Base-by-base conservation (phyloP, 1,140 invertebrate species). In the Helicoverpa armigera region DNA sequence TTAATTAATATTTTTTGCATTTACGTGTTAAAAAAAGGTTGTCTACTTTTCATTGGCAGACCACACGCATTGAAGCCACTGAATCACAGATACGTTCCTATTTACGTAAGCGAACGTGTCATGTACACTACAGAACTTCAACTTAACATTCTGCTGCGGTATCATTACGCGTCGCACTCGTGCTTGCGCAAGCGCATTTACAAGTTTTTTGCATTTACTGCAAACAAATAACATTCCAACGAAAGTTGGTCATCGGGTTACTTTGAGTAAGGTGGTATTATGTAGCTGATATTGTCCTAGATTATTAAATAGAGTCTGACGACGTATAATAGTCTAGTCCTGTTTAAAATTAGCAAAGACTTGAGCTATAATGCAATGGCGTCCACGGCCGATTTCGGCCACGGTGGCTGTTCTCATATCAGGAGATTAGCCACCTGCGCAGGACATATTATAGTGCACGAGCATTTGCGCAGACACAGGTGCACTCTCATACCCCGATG, bases 171-270 rank as follows among this genome's bases (percentile, higher is more conserved):
- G 50, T 72, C 54, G 69, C 69, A 53, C 31, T 72, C 65, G 16
- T 9, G 23, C 31, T 72, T 72, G 69, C 69, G 69, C 7, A 72
- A 72, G 50, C 50, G 69, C 50, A 61, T 61, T 61, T 61, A 61
- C 58, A 72, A 43, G 69, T 72, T 72, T 65, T 72, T 72, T 72
- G 69, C 50, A 53, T 72, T 72, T 54, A 29, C 23, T n/a, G 50
- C 69, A 54, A 51, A 54, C 50, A 53, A 72, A 70, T 70, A 70
- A 72, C 69, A 72, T 54, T 54, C 69, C 50, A 53, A 14, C 4
- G 67, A 51, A 70, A 70, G 48, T 70, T 53, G 67, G 67, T 70
- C 48, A 51, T 53, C 67, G 18, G 18, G 67, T 70, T 70, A 53
- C 67, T 53, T 65, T 23, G 12, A 3, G 10, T 29, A 13, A 18